phyloP scores from a whole-genome alignment of 2,797 vertebrate species.

The Catamblyrhynchus diadema region DNA sequence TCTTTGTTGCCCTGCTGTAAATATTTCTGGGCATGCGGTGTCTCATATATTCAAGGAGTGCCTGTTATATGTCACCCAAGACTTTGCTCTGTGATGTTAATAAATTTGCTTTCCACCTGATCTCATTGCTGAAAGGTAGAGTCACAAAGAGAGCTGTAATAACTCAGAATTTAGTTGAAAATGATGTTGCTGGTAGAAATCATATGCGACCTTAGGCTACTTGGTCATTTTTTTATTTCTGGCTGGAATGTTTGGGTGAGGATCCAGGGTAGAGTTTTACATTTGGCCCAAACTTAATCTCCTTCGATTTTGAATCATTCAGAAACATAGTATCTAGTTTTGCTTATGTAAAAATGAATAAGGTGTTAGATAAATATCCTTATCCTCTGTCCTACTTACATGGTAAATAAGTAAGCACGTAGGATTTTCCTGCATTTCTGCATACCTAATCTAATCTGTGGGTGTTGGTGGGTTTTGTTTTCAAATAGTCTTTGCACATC shows the following conservation, averaged over 20 bases:
- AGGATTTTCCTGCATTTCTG: not conserved
- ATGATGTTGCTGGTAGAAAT: not conserved
- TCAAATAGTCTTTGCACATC: not conserved
- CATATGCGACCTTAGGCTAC: not conserved
- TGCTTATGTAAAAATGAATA: not conserved
- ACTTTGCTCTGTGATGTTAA: not conserved
- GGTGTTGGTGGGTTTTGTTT: not conserved
- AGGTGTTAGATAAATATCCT: not conserved
- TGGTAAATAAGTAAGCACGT: not conserved
- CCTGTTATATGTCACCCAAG: not conserved
- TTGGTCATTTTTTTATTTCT: not conserved
- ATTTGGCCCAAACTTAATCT: not conserved
- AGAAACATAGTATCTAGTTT: not conserved
- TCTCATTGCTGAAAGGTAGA: not conserved
- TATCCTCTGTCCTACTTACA: not conserved
- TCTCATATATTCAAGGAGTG: not conserved
- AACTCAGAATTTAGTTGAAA: not conserved
- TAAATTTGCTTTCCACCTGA: not conserved
- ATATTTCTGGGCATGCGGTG: not conserved
- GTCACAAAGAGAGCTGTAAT: not conserved
- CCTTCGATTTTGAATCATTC: not conserved
- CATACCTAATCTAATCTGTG: not conserved
- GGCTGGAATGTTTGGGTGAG: not conserved
- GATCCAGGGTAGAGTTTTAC: not conserved
- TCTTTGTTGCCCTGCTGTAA: not conserved